Conservation (phyloP, 2,888 invertebrate species). For the Acanthosoma haemorrhoidale region DNA sequence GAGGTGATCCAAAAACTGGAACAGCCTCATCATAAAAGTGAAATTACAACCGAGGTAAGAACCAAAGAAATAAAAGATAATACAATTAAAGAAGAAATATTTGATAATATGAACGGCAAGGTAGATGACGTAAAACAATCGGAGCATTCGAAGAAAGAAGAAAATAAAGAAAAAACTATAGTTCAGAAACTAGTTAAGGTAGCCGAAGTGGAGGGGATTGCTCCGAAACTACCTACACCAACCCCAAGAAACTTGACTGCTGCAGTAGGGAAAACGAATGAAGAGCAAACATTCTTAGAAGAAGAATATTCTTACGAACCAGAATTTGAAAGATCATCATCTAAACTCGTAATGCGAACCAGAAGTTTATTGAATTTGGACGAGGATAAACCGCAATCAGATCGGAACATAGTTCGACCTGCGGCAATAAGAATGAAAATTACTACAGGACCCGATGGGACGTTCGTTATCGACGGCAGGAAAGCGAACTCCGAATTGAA, state of each 20-base stretch:
- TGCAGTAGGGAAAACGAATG: not conserved
- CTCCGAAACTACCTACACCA: slow-evolving; percentile 13
- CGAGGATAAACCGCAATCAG: slow-evolving; percentile 33
- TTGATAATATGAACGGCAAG: not conserved
- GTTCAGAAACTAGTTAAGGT: slow-evolving; percentile 21
- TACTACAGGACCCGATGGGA: slow-evolving; percentile 40
- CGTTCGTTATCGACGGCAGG: slow-evolving; percentile 37
- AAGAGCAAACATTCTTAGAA: slow-evolving; percentile 37
- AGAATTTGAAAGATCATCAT: slow-evolving; percentile 38
- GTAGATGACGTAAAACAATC: not conserved
- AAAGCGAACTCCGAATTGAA: slow-evolving; percentile 38
- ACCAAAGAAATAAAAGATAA: not conserved
- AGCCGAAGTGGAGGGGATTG: slow-evolving; percentile 5
- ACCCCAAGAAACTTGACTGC: not conserved
- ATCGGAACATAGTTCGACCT: slow-evolving; percentile 29
- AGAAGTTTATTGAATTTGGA: slow-evolving; percentile 42
- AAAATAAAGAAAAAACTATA: not conserved
- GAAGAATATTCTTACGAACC: slow-evolving; percentile 43
- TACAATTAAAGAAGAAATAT: not conserved
- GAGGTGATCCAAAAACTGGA: slow-evolving; percentile 9
- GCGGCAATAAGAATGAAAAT: slow-evolving; percentile 38
- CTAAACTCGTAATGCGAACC: slow-evolving; percentile 42
- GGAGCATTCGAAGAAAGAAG: not conserved
- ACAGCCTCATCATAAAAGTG: not conserved
- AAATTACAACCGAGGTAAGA: not conserved